Conservation (phyloP, 2,113 vertebrate species). For the Saguinus imperator region DNA sequence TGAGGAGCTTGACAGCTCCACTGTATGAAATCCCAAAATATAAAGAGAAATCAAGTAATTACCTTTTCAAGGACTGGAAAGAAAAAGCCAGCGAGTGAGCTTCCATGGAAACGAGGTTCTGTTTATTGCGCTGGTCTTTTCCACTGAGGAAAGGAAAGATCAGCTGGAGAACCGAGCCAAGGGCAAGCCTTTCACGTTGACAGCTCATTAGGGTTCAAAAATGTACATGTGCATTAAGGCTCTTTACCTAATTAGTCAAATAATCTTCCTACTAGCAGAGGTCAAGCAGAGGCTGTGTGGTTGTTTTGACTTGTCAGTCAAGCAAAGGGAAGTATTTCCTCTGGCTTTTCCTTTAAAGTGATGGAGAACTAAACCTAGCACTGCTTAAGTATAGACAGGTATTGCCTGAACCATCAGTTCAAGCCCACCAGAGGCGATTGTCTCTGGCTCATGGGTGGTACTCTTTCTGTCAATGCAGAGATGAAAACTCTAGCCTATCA, state of each 20-base stretch:
- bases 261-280: slow-evolving; percentile 35
- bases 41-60: slow-evolving; percentile 58
- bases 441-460: no score
- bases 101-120: slow-evolving; percentile 59
- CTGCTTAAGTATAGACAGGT: rapidly evolving
- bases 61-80: slow-evolving; percentile 41
- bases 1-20: not conserved
- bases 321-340: not conserved
- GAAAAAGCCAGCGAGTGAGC: not conserved
- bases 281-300: not conserved
- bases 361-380: not conserved
- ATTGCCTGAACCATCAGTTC: not conserved
- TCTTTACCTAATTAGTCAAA: slow-evolving; percentile 52
- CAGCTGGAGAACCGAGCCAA: not conserved
- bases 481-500: rapidly evolving
- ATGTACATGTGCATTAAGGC: not conserved
- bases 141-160: slow-evolving; percentile 11
- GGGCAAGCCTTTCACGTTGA: not conserved
- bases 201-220: slow-evolving; percentile 57
- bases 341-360: not conserved
- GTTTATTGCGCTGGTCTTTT: slow-evolving; percentile 55
- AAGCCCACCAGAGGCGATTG: not conserved
- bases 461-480: not conserved
- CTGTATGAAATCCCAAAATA: not conserved
- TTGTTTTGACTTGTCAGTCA: not conserved